Evolutionary conservation across 2,797 vertebrate species (phyloP).

Genomic region (Gymnodraco acuticeps): DNA sequence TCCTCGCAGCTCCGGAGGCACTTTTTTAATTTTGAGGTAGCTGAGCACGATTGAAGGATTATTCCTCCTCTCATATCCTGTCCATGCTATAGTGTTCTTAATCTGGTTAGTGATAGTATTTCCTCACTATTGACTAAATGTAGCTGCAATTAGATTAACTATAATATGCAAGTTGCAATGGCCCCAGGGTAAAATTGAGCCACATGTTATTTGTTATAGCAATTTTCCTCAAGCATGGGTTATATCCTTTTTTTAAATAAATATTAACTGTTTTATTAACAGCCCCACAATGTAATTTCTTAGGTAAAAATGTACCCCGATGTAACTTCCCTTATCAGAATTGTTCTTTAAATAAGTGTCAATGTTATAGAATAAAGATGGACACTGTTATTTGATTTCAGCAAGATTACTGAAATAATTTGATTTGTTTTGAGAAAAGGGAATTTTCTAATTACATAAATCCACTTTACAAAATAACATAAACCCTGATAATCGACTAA

Average conservation of each 20-base stretch:
- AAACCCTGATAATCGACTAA: not conserved
- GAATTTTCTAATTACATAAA: not conserved
- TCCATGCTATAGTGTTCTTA: not conserved
- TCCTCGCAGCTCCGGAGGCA: slow-evolving; percentile 47
- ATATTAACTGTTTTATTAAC: not conserved
- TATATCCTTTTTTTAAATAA: no score
- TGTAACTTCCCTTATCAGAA: not conserved
- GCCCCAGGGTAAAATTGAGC: not conserved
- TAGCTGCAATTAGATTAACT: not conserved
- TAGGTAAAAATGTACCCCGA: not conserved
- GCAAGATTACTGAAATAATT: not conserved
- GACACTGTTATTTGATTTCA: not conserved
- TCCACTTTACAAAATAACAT: not conserved
- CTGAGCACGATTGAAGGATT: slow-evolving; percentile 41
- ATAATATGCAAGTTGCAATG: not conserved
- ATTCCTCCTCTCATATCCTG: not conserved
- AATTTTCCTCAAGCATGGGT: not conserved
- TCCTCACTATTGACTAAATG: not conserved
- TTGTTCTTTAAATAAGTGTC: not conserved
- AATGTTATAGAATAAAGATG: not conserved
- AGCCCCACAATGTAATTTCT: not conserved
- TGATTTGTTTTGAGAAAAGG: not conserved
- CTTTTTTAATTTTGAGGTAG: slow-evolving; percentile 75
- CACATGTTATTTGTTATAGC: not conserved
- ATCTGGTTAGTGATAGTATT: not conserved